Evolutionary conservation across 2,113 vertebrate species (phyloP), one percentile per base, ranked within the genome.

Genomic region (Festucalex cinctus): DNA sequence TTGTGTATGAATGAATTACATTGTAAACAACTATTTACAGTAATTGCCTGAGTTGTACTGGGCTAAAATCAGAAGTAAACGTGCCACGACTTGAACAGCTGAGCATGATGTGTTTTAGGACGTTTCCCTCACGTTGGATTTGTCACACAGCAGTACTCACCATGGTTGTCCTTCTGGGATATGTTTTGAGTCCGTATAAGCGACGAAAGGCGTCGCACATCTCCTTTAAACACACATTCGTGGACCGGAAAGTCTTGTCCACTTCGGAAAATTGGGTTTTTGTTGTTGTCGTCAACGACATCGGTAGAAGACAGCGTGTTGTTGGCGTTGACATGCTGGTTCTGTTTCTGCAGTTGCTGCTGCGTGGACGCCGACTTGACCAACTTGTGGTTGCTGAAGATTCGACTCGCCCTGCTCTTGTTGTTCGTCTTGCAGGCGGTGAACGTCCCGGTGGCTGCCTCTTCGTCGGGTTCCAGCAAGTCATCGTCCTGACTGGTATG

Each of bases 111-210:
- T 20, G 46, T 59, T 60, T 64, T 51, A 6, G n/a, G 51, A 53
- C 10, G 51, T 54, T 54, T 10, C 22, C n/a, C 22, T 56, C 22
- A 26, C 24, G 51, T 26, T 6, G n/a, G 22, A 32, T 57, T 6
- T 32, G 58, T 19, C 58, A 32, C 19, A n/a, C 20, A 37, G 35
- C 19, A 5, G 5, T 41, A 82, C 94, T 94, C 85, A 98, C 97
- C 97, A 77, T 98, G 96, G 63, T 91, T 87, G 88, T 99, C 97
- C 75, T 99, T 99, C 90, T 97, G 96, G 28, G 94, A 91, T 83
- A 98, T 98, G 72, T 94, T 95, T 86, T 98, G 97, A 2, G 94
- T 98, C 76, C 97, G 93, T 88, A 98, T 98, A 71, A 98, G 93
- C 3, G 96, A 96, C 3, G 97, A 99, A 66, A 99, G 91, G 8